These are phyloP conservation scores for Steatocranus sp. DNA, from an alignment of 2,797 vertebrate genomes.

Conservation along the genomic window DNA sequence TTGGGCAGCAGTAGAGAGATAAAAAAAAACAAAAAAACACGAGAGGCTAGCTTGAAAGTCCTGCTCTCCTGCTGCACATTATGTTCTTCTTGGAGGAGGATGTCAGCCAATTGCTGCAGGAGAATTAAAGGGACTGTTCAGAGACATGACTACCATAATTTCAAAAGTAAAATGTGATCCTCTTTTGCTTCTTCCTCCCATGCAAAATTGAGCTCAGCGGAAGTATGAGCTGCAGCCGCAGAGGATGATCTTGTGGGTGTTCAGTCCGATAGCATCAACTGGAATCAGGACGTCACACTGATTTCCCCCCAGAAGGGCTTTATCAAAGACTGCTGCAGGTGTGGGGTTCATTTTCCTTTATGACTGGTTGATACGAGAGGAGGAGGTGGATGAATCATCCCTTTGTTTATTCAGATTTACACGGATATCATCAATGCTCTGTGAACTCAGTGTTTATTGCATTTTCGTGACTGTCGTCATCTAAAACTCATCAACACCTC, in stretches of 20 bases:
- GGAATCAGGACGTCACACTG: slow-evolving; percentile 7
- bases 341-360: not conserved
- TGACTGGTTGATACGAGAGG: not conserved
- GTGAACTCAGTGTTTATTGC: not conserved
- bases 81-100: not conserved
- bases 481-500: not conserved
- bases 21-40: not conserved
- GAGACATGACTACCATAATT: not conserved
- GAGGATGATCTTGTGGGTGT: not conserved
- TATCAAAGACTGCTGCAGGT: not conserved
- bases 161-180: not conserved
- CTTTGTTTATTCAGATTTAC: not conserved
- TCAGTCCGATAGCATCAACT: not conserved
- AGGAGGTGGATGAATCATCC: not conserved
- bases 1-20: not conserved
- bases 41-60: not conserved
- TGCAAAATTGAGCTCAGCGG: not conserved
- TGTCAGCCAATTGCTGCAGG: not conserved
- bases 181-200: not conserved
- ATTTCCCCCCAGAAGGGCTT: not conserved
- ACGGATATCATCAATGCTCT: not conserved
- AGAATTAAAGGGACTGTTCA: not conserved
- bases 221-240: not conserved
- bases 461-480: not conserved
- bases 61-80: not conserved